Conservation (phyloP, 2,113 vertebrate genomes). For the Chaetodon auriga region DNA sequence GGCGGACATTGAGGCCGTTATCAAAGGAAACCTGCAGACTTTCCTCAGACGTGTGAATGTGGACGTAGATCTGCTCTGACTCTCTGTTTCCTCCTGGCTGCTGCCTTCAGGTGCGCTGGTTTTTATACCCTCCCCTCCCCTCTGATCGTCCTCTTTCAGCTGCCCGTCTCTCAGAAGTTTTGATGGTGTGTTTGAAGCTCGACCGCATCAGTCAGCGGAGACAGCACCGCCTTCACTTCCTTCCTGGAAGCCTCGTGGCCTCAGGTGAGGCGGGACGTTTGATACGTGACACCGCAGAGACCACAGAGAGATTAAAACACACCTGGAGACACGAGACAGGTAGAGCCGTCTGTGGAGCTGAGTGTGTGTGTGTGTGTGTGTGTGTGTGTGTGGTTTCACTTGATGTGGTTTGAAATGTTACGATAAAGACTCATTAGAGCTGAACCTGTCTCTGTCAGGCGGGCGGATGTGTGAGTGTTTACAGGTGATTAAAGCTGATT, state of each 20-base stretch:
- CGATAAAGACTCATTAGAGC: conserved; percentile 66
- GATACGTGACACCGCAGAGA: conserved; percentile 70
- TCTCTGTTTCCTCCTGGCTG: conserved; percentile 14
- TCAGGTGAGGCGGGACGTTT: conserved; percentile 66
- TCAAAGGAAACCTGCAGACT: no score
- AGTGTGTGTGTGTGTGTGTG: conserved; percentile 27
- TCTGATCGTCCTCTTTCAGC: conserved; percentile 57
- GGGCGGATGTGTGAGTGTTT: conserved; percentile 64
- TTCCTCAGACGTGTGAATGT: neutral
- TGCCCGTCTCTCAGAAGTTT: conserved; percentile 50
- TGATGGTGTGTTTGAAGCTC: conserved; percentile 65
- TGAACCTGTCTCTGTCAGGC: conserved; percentile 23
- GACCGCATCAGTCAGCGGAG: conserved; percentile 72
- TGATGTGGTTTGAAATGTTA: conserved; percentile 61
- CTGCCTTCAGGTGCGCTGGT: conserved; percentile 48
- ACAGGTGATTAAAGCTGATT: conserved; percentile 67
- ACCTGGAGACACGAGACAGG: conserved; percentile 64
- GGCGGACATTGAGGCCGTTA: no score
- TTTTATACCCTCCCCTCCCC: conserved; percentile 49
- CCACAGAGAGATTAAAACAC: conserved; percentile 70
- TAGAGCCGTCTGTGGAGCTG: conserved; percentile 24
- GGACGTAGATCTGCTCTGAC: neutral
- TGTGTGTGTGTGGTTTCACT: conserved; percentile 56
- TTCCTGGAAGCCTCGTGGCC: conserved; percentile 70
- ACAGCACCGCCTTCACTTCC: conserved; percentile 63